Evolutionary conservation across 2,113 vertebrate genomes (phyloP), one percentile per base, ranked within the genome.

Genomic region (Burhinus oedicnemus): DNA sequence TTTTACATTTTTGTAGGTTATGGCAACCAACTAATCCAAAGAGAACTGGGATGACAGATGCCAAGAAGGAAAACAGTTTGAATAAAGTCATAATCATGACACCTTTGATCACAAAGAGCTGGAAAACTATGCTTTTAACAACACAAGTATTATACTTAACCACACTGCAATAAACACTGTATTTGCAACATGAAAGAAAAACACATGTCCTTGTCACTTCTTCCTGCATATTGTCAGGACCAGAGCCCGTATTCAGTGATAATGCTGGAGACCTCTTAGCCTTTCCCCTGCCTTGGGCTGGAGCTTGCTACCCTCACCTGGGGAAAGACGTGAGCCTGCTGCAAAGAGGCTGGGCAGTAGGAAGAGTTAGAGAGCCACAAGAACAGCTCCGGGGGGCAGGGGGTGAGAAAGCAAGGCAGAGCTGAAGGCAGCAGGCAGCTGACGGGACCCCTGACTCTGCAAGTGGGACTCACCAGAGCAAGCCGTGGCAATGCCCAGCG

Each of bases 1-100:
- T 58, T 89, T 71, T 77, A 29, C 10, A 9, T 86, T 70, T 92
- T 90, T 80, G 4, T 38, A 98, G 98, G 97, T 96, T 78, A 98
- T 97, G 3, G 64, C 44, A 55, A 91, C 3, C 7, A 78, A 98
- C 89, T 97, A 97, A 97, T 15, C 36, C 27, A 36, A 77, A 38
- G 34, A 66, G 68, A 84, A 8, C 40, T 7, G 26, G 26, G 2
- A 12, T 11, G 32, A 65, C 14, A 32, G 17, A 21, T 15, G 2
- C 64, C 60, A 78, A 51, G 34, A 36, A 69, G 82, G 42, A 49
- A 81, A 93, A 18, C 27, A 38, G 38, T 34, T 36, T 40, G 64
- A 96, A 93, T 80, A 81, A 97, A 97, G 52, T 77, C 42, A 42
- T 22, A 58, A 78, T 21, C 38, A 7, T 2, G 34, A 36, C 49